phyloP scores from a whole-genome alignment of 2,113 vertebrate genomes.

The Origma solitaria region DNA sequence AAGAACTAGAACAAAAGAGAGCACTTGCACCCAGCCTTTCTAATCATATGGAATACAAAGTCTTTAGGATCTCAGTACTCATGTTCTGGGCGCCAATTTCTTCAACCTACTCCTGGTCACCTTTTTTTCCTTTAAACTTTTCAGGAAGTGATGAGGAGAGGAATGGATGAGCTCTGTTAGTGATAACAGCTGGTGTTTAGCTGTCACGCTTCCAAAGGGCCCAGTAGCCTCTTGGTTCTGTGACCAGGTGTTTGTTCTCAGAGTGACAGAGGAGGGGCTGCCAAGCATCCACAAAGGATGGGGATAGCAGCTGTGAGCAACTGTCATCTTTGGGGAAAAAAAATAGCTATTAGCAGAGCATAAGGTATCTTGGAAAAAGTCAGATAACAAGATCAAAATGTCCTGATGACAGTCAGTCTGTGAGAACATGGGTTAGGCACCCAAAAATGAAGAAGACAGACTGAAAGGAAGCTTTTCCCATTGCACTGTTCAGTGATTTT shows the following conservation, averaged over 20 bases:
- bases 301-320: background rate
- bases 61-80: background rate
- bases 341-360: background rate
- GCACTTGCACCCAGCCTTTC: background rate
- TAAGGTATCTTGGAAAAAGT: background rate
- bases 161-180: background rate
- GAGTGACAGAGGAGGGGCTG: background rate
- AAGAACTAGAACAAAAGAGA: background rate
- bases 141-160: background rate
- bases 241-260: background rate
- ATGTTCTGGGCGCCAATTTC: background rate
- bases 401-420: background rate
- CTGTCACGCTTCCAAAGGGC: background rate
- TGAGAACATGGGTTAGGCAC: background rate
- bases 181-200: background rate
- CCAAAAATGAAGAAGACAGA: background rate
- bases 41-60: background rate
- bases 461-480: background rate
- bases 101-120: background rate
- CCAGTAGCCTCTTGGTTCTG: background rate
- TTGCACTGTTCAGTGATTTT: background rate
- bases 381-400: background rate
- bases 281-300: background rate
- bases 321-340: background rate
- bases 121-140: background rate